Evolutionary conservation across 1,140 invertebrate genomes (phyloP).

Genomic region (Zaprionus capensis): DNA sequence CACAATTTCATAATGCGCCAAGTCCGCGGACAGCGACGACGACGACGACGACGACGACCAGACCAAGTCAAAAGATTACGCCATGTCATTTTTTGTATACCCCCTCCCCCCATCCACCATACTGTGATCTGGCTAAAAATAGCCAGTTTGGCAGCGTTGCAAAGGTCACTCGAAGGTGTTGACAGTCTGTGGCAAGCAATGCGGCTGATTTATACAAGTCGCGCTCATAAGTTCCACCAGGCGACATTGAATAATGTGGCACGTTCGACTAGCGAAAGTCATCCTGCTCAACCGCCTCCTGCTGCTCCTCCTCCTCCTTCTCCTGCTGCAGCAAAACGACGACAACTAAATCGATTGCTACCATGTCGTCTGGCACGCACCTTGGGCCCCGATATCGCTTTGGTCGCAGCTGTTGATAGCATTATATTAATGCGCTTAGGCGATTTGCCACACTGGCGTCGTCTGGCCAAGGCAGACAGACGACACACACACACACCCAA

Average conservation of each 20-base stretch:
- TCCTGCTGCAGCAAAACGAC: constrained; percentile 18
- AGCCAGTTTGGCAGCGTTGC: constrained; percentile 35
- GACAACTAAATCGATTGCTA: constrained; percentile 58
- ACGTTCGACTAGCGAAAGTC: constrained; percentile 33
- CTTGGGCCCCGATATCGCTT: constrained; percentile 13
- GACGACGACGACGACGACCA: no score
- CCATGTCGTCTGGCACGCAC: constrained; percentile 8
- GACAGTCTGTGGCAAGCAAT: constrained; percentile 30
- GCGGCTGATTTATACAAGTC: constrained; percentile 50
- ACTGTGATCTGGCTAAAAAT: constrained; percentile 61
- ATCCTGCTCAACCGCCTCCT: not conserved
- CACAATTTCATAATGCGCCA: constrained; percentile 75
- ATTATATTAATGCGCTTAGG: constrained; percentile 79
- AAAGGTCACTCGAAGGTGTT: constrained; percentile 47
- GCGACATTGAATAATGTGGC: constrained; percentile 63
- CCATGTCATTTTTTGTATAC: constrained; percentile 38
- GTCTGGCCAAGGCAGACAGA: constrained; percentile 35
- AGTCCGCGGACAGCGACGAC: not conserved
- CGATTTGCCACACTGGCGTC: constrained; percentile 35
- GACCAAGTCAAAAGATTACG: constrained; percentile 56
- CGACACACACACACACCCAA: constrained; percentile 28
- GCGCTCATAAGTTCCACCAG: constrained; percentile 49
- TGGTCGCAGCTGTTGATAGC: constrained; percentile 66
- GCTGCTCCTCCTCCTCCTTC: not conserved
- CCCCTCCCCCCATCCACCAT: not conserved